Evolutionary conservation across 92 coral and sea anemone genomes (phyloP).

Genomic region (Porites lobata): DNA sequence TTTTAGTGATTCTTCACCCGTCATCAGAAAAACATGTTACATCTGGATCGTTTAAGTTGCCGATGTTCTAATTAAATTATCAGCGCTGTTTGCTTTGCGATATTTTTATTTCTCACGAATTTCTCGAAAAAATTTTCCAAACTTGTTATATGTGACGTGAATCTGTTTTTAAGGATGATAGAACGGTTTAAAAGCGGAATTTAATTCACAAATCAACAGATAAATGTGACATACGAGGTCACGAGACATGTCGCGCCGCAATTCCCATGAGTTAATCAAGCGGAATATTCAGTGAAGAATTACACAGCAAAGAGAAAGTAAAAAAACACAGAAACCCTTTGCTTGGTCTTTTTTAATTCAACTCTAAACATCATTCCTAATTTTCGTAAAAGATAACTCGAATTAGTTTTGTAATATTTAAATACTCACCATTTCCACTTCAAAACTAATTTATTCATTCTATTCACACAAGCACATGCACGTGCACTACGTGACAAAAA

Average conservation of each 20-base stretch:
- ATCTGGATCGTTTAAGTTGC: constrained; percentile 8
- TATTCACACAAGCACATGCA: constrained; percentile 24
- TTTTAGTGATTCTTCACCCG: constrained; percentile 1
- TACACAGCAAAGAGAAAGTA: constrained; percentile 4
- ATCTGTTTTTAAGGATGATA: constrained; percentile 16
- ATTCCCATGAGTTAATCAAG: constrained; percentile 44
- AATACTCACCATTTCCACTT: constrained; percentile 6
- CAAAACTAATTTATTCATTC: constrained; percentile 20
- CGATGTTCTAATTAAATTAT: constrained; percentile 30
- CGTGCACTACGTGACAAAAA: constrained; percentile 24
- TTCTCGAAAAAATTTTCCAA: not conserved
- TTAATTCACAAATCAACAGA: constrained; percentile 34
- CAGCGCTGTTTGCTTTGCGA: constrained; percentile 18
- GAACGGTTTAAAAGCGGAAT: constrained; percentile 27
- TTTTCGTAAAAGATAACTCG: constrained; percentile 20
- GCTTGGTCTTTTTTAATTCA: constrained; percentile 33
- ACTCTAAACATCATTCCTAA: constrained; percentile 13
- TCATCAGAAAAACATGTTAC: constrained; percentile 7
- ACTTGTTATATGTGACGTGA: constrained; percentile 13
- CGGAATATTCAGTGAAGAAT: constrained; percentile 6
- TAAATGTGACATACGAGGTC: constrained; percentile 35
- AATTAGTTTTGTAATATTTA: constrained; percentile 30
- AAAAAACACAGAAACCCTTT: not conserved
- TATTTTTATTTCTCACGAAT: constrained; percentile 15
- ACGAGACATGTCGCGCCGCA: not conserved